Conservation (phyloP, 2,113 vertebrate species). For the Chloroceryle aenea region DNA sequence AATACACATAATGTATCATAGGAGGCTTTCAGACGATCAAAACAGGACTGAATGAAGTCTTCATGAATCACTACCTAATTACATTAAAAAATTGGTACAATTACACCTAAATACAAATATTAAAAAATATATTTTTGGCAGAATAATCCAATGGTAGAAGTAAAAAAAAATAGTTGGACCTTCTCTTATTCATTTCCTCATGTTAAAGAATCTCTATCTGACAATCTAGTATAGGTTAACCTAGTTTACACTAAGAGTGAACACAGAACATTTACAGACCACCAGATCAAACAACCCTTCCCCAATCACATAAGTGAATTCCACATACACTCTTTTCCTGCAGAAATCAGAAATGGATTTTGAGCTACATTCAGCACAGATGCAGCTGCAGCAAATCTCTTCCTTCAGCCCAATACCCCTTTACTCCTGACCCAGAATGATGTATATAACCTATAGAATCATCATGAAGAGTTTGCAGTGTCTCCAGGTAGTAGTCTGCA, state of each 20-base stretch:
- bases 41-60: conserved; percentile 99
- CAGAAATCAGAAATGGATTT: neutral
- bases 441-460: neutral
- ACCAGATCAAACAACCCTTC: neutral
- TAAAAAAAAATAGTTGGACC: neutral
- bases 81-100: neutral
- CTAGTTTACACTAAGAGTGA: neutral
- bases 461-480: neutral
- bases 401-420: neutral
- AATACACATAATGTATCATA: conserved; percentile 97
- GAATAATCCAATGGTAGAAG: neutral
- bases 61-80: conserved; percentile 97
- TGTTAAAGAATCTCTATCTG: neutral
- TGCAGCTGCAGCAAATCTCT: neutral
- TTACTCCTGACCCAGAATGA: neutral
- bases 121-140: neutral
- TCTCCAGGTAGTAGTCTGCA: neutral
- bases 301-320: neutral
- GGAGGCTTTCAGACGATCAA: conserved; percentile 97
- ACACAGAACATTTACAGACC: neutral
- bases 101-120: neutral
- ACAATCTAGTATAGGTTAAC: neutral
- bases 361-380: neutral
- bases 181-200: neutral
- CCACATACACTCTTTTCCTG: neutral